A percentile compares a stretch with the other conserved stretches of the same genome.
Conservation (phyloP, 2,113 vertebrate species). For the Leiothrix lutea region DNA sequence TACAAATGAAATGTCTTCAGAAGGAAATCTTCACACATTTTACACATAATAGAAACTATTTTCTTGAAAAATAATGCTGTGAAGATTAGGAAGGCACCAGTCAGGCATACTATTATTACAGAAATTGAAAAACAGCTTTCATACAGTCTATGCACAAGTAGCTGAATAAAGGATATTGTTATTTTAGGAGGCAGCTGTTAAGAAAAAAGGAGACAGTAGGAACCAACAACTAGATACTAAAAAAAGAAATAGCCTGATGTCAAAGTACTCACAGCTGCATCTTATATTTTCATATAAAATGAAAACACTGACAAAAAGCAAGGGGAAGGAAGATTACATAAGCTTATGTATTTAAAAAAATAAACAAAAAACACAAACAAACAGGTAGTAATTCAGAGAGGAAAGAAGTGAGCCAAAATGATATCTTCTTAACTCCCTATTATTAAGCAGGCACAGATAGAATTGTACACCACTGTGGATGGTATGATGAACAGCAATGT, state of each 20-base stretch:
- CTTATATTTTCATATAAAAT: background rate
- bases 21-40: background rate
- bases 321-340: background rate
- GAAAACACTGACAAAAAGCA: background rate
- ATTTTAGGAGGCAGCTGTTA: background rate
- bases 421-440: background rate
- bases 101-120: background rate
- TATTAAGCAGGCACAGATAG: background rate
- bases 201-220: background rate
- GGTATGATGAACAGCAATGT: background rate
- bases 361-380: background rate
- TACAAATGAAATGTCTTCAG: background rate
- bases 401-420: background rate
- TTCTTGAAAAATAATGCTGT: background rate
- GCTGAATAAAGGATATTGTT: background rate
- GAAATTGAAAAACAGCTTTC: background rate
- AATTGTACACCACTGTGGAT: background rate
- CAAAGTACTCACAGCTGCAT: background rate
- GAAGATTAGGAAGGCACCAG: background rate
- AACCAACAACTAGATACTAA: background rate
- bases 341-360: background rate
- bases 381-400: background rate
- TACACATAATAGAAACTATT: background rate
- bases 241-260: background rate
- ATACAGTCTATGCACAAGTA: background rate